Evolutionary conservation across 1,140 invertebrate species (phyloP), one percentile per base, ranked within the genome.

Genomic region (Formica exsecta): DNA sequence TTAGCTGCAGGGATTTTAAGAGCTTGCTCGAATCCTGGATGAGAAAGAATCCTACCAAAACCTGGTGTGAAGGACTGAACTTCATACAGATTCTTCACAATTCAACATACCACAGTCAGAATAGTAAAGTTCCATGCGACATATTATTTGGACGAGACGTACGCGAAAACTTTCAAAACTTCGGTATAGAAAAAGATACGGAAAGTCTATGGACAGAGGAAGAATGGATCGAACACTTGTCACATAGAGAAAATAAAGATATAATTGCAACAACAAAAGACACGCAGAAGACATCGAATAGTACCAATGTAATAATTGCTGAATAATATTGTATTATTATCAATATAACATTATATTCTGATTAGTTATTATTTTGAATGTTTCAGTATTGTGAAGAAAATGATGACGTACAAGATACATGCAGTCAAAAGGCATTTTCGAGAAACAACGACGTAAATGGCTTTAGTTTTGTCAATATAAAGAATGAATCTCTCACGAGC

Each of bases 21-120:
- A 81, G 62, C 7, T 79, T 86, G 4, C 62, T 93, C 0, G 88
- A 89, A 83, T 71, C 71, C 32, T 93, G 93, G 93, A 44, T 90
- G 57, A 73, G 38, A 19, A 75, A 91, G 25, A 91, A 94, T 87
- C 90, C 91, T 16, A 84, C 71, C 1, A 91, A 64, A 13, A 70
- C 75, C n/a, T 93, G 92, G 91, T 38, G 90, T 3, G 91, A 93
- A 61, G 92, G 91, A 25, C 68, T 94, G 8, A 93, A 88, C 61
- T 84, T 76, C n/a, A 36, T 94, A 54, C 93, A 94, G 71, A 91
- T 93, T 7, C 29, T 85, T 65, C 88, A 93, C 54, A 94, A 94
- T 51, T 88, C 90, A 13, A 93, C 90, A 7, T 88, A 86, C n/a
- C 66, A 54, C 62, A 77, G 48, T 51, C 57, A 85, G 7, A 89